A percentile compares a stretch with the other conserved stretches of the same genome.
Conservation (phyloP, 2,113 vertebrate genomes). For the Takifugu bimaculatus region DNA sequence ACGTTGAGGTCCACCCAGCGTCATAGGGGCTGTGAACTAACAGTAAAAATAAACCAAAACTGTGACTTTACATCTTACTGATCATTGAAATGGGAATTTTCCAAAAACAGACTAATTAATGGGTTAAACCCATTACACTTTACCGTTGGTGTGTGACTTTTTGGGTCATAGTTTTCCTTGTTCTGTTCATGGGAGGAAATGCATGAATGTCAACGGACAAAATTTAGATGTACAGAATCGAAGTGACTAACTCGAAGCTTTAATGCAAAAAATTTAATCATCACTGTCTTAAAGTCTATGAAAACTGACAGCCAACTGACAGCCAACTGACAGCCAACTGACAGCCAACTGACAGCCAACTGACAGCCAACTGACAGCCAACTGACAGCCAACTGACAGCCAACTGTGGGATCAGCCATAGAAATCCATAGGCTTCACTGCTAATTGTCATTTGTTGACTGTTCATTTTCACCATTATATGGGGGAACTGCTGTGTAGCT, state of each 20-base stretch:
- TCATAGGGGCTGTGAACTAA: conserved; percentile 47
- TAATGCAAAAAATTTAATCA: no score
- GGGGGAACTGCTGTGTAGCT: neutral
- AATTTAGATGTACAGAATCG: neutral
- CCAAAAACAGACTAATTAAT: neutral
- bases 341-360: no score
- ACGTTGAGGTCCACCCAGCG: conserved; percentile 52
- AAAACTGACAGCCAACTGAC: no score
- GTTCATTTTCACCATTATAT: neutral
- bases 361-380: no score
- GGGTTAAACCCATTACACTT: conserved; percentile 2
- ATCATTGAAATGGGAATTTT: neutral
- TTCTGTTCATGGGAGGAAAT: conserved; percentile 57
- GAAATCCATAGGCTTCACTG: no score
- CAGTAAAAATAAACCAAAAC: conserved; percentile 6
- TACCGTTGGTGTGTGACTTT: conserved; percentile 53
- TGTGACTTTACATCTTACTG: neutral
- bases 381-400: no score
- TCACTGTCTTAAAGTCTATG: no score
- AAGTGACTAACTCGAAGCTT: no score
- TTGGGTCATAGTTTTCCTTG: conserved; percentile 74
- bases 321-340: no score
- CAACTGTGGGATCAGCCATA: no score
- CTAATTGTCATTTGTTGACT: no score
- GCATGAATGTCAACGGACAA: neutral